These are phyloP conservation scores for Drosophila infuscata DNA, from an alignment of 2,888 invertebrate species.

Conservation along the genomic window DNA sequence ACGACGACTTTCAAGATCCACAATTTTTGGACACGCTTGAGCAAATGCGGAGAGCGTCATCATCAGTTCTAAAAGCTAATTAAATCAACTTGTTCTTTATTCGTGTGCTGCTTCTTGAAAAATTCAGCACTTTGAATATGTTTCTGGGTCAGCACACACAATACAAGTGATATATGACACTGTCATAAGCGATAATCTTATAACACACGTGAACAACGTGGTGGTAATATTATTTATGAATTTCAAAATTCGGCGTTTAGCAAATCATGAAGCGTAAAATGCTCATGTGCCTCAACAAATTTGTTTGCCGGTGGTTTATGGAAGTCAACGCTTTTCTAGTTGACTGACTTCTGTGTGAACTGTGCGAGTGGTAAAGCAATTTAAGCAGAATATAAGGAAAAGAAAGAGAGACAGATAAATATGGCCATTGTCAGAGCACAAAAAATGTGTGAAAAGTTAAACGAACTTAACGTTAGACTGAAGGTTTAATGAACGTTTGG, in stretches of 20 bases:
- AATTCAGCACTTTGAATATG: conserved; percentile 32
- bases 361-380: conserved; percentile 15
- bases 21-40: conserved; percentile 65
- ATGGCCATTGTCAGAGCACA: conserved; percentile 1
- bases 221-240: conserved; percentile 66
- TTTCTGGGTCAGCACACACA: conserved; percentile 73
- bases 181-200: conserved; percentile 29
- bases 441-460: conserved; percentile 50
- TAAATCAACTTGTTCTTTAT: conserved; percentile 59
- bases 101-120: conserved; percentile 45
- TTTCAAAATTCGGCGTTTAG: conserved; percentile 57
- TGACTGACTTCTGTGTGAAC: conserved; percentile 73
- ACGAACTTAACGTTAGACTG: conserved; percentile 45
- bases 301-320: conserved; percentile 53
- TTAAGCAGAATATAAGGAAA: background rate
- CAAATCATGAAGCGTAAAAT: conserved; percentile 73
- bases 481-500: conserved; percentile 50
- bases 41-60: conserved; percentile 54
- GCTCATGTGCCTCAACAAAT: conserved; percentile 59
- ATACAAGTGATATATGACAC: conserved; percentile 67
- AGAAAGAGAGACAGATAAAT: conserved; percentile 7
- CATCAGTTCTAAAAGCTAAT: conserved; percentile 54
- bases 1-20: conserved; percentile 35
- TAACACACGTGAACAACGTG: conserved; percentile 38
- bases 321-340: conserved; percentile 72